Evolutionary conservation across 2,797 vertebrate genomes (phyloP).

Genomic region (Monodelphis domestica): DNA sequence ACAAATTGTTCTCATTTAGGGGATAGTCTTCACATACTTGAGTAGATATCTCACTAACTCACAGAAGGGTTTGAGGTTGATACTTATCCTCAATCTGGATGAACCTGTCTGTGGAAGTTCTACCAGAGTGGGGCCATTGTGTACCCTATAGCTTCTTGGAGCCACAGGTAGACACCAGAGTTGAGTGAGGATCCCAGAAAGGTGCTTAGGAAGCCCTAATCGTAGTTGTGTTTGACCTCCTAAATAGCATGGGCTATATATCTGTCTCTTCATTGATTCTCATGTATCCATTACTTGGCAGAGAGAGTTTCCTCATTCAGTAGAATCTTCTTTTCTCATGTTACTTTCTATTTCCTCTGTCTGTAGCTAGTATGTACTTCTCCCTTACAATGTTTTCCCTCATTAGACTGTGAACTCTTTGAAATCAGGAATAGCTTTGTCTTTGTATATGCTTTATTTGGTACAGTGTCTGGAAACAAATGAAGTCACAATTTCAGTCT

Average conservation of each 20-base stretch:
- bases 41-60: no score
- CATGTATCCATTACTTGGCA: neutral
- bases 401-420: neutral
- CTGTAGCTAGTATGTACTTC: neutral
- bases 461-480: neutral
- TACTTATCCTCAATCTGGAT: no score
- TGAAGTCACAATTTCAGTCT: neutral
- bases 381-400: neutral
- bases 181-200: no score
- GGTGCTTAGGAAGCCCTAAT: no score
- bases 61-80: no score
- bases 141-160: no score
- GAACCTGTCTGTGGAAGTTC: no score
- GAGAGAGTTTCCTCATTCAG: neutral
- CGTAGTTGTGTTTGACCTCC: no score
- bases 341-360: neutral
- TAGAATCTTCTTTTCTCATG: neutral
- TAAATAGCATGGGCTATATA: neutral
- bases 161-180: no score
- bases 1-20: no score
- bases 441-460: neutral
- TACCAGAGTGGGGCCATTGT: no score
- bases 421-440: neutral
- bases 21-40: no score
- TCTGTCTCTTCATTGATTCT: neutral